Evolutionary conservation across 2,113 vertebrate genomes (phyloP), one percentile per base, ranked within the genome.

Genomic region (Colistium nudipinnis): DNA sequence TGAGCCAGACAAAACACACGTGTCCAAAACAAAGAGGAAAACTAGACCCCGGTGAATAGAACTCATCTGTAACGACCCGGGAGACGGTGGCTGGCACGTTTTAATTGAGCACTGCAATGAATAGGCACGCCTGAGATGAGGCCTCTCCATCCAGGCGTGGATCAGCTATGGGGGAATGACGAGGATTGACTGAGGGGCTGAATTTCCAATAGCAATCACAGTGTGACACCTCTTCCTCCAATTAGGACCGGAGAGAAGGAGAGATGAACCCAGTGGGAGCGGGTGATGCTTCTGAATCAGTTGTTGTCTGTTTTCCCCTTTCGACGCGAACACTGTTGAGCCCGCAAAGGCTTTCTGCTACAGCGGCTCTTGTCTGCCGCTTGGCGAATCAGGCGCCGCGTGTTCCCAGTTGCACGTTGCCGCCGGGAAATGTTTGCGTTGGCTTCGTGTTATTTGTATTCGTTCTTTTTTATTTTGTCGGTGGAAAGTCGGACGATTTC

Each of bases 131-230:
- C 51, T 74, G 77, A 86, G 83, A 90, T 74, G 80, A 87, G 79
- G 57, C 62, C 49, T 56, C 74, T 54, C 36, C 74, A 62, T 75
- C 69, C 62, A 70, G 74, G 33, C 38, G 65, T 71, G 73, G 77
- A 80, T 76, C 89, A 80, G 84, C 88, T 64, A 48, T 47, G 81
- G 74, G 78, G 79, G 80, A 81, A 69, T 79, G 88, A 90, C 86
- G 83, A 81, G 84, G 88, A 92, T 90, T 36, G 83, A 90, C 89
- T 73, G 60, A 68, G 78, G 67, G 71, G 72, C 78, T 85, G 70
- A 81, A 82, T 87, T 83, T 90, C 82, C 80, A 87, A 86, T 86
- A 78, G 82, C 86, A 86, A 88, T 89, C 85, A 80, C 81, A 80
- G 73, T 74, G 80, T 79, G 86, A 82, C 81, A 85, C 88, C 81